Evolutionary conservation across 1,140 invertebrate species (phyloP).

Genomic region (Pseudomyrmex gracilis): DNA sequence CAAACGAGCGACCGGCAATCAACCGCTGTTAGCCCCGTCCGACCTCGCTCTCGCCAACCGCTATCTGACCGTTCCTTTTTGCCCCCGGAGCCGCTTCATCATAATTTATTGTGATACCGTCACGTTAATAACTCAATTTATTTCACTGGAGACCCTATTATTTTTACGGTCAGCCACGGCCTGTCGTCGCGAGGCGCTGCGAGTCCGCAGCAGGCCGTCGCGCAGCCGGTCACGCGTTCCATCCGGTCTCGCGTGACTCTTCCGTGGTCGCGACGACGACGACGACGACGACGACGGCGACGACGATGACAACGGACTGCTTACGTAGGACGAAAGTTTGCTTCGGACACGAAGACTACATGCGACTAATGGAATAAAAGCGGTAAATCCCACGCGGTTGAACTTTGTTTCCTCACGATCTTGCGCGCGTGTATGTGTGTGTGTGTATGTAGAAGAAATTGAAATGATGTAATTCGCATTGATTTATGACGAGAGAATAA

Average conservation of each 20-base stretch:
- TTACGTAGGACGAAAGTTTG: conserved; percentile 38
- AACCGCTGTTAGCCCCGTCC: conserved; percentile 84
- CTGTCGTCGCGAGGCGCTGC: conserved; percentile 70
- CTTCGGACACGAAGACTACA: no score
- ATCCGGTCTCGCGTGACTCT: conserved; percentile 72
- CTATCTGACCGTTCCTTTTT: conserved; percentile 83
- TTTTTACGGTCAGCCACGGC: conserved; percentile 78
- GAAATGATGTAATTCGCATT: not conserved
- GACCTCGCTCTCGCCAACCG: conserved; percentile 82
- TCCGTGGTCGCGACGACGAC: conserved; percentile 27
- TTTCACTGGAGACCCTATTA: conserved; percentile 84
- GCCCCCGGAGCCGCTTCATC: conserved; percentile 83
- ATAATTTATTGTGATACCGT: conserved; percentile 86
- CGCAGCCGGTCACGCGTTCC: conserved; percentile 71
- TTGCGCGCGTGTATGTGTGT: no score
- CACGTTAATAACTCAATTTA: conserved; percentile 86
- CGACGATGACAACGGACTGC: not conserved
- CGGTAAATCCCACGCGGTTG: not conserved
- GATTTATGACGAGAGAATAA: conserved; percentile 32
- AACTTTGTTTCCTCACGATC: not conserved
- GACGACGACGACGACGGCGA: not conserved
- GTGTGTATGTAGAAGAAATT: not conserved
- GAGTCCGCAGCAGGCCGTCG: conserved; percentile 25
- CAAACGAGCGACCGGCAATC: conserved; percentile 85
- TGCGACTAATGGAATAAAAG: not conserved